These are phyloP conservation scores for Bubalus kerabau DNA, from an alignment of 2,113 vertebrate genomes.

Conservation along the genomic window DNA sequence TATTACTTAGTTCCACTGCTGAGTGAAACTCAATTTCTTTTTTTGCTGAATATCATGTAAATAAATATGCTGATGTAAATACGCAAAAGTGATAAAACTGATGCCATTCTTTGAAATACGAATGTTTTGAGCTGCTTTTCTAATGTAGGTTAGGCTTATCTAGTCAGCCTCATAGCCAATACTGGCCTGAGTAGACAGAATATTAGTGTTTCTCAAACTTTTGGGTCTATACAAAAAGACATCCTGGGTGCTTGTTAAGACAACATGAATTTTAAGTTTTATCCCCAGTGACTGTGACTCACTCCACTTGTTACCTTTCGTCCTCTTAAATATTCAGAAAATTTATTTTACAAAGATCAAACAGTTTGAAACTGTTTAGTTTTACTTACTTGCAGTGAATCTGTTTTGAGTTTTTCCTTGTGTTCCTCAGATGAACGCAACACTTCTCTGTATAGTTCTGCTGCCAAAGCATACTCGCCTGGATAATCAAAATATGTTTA, in stretches of 20 bases:
- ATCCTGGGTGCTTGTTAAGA: neutral
- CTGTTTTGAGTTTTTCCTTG: conserved; percentile 96
- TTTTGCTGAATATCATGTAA: neutral
- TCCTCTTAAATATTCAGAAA: neutral
- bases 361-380: conserved; percentile 12
- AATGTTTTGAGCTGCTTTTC: neutral
- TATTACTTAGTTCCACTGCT: neutral
- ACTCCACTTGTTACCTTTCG: neutral
- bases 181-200: neutral
- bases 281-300: neutral
- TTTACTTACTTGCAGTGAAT: conserved; percentile 93
- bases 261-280: neutral
- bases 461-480: conserved; percentile 90
- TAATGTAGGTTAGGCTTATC: neutral
- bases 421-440: conserved; percentile 97
- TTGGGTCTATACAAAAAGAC: neutral
- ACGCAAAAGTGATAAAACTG: neutral
- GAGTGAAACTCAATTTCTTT: neutral
- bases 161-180: neutral
- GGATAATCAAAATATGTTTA: conserved; percentile 35
- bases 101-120: neutral
- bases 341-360: conserved; percentile 22
- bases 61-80: neutral
- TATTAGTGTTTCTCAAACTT: neutral
- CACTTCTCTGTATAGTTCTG: conserved; percentile 95